Evolutionary conservation across 2,888 invertebrate species (phyloP).

Genomic region (Hybos culiciformis): DNA sequence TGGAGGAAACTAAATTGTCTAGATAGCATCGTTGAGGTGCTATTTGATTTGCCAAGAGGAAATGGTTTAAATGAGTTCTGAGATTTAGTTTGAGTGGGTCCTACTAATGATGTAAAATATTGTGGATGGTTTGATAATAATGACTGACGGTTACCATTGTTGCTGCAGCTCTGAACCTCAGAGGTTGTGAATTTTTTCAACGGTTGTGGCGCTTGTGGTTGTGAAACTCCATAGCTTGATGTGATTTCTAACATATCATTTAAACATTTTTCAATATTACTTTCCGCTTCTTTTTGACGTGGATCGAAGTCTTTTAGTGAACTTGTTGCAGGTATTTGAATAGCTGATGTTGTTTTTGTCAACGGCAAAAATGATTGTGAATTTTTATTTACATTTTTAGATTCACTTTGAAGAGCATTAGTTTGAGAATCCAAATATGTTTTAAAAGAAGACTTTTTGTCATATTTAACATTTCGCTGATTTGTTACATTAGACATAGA

Average conservation of each 20-base stretch:
- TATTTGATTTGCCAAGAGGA: constrained; percentile 31
- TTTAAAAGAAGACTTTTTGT: too few species aligned
- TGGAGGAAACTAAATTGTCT: constrained; percentile 21
- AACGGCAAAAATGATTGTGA: neutral
- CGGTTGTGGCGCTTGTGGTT: constrained; percentile 9
- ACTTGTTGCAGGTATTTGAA: constrained; percentile 18
- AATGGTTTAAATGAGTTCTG: constrained; percentile 18
- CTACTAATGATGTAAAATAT: constrained; percentile 15
- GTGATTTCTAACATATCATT: constrained; percentile 32
- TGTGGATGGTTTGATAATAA: constrained; percentile 4
- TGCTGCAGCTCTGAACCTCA: too few species aligned
- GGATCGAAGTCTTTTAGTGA: constrained; percentile 24
- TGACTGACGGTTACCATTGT: too few species aligned
- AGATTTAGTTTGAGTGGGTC: constrained; percentile 17
- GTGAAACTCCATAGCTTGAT: constrained; percentile 15
- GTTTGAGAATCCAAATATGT: too few species aligned
- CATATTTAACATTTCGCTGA: too few species aligned
- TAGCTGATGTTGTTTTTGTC: constrained; percentile 3
- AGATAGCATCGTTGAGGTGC: constrained; percentile 31
- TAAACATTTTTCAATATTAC: constrained; percentile 33
- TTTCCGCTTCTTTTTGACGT: constrained; percentile 33
- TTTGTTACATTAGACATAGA: too few species aligned
- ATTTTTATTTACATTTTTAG: neutral
- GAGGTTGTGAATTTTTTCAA: too few species aligned
- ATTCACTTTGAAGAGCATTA: neutral